A percentile compares a stretch with the other conserved stretches of the same genome.
These are phyloP conservation scores for Sternotherus odoratus DNA, from an alignment of 2,797 vertebrate species.

Conservation along the genomic window DNA sequence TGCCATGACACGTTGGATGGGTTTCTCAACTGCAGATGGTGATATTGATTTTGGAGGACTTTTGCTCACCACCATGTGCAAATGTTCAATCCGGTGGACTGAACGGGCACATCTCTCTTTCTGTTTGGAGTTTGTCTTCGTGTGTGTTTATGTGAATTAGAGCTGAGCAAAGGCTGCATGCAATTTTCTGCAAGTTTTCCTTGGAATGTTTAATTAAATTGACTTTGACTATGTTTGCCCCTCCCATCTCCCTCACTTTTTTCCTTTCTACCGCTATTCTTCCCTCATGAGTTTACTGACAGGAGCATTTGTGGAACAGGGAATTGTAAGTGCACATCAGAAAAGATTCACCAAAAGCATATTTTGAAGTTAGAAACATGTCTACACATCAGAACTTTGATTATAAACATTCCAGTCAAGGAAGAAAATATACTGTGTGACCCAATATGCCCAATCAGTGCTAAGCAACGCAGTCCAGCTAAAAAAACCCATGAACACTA, in stretches of 20 bases:
- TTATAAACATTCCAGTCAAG: not conserved
- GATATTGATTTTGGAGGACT: not conserved
- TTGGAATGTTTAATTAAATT: not conserved
- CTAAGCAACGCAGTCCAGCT: not conserved
- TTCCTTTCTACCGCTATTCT: not conserved
- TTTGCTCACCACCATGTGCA: not conserved
- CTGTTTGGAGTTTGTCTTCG: fast-evolving
- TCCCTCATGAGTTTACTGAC: not conserved
- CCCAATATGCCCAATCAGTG: not conserved
- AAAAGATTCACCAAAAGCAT: not conserved
- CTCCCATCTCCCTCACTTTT: not conserved
- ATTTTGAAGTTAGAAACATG: not conserved
- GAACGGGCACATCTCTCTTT: not conserved
- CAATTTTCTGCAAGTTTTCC: not conserved
- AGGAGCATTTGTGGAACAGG: not conserved
- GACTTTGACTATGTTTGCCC: not conserved
- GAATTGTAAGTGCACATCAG: not conserved
- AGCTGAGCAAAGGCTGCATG: not conserved
- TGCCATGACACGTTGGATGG: slow-evolving; percentile 16
- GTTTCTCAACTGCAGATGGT: slow-evolving; percentile 1
- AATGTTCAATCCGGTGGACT: not conserved
- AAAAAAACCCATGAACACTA: not conserved
- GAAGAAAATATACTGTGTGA: fast-evolving
- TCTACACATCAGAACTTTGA: not conserved
- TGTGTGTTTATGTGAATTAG: not conserved